A percentile compares a stretch with the other conserved stretches of the same genome.
Conservation (phyloP, 2,797 vertebrate genomes). For the Enteromius trimaculatus region DNA sequence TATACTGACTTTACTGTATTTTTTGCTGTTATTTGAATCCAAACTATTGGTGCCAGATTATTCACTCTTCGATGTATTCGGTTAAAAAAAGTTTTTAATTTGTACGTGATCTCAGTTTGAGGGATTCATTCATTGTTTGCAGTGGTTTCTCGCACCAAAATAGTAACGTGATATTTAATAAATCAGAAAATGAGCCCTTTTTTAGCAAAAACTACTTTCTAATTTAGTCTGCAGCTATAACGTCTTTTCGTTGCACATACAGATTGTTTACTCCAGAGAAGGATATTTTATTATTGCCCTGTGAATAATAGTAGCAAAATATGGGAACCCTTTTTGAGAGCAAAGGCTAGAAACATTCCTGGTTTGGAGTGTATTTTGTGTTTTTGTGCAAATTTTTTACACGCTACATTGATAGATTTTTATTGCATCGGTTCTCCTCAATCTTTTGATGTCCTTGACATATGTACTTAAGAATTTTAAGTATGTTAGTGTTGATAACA, state of each 20-base stretch:
- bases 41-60: not conserved
- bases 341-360: not conserved
- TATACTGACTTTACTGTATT: too few species aligned
- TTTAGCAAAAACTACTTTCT: not conserved
- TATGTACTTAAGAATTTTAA: not conserved
- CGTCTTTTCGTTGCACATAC: not conserved
- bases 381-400: not conserved
- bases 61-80: too few species aligned
- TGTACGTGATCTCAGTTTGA: not conserved
- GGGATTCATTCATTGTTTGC: not conserved
- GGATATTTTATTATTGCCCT: too few species aligned
- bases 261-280: not conserved
- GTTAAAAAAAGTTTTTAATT: not conserved
- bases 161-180: not conserved
- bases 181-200: not conserved
- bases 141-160: not conserved
- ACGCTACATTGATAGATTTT: not conserved
- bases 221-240: not conserved
- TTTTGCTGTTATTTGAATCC: not conserved
- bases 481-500: not conserved
- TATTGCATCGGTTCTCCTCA: not conserved
- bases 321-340: not conserved
- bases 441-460: not conserved
- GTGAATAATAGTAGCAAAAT: not conserved
- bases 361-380: not conserved